Conservation (phyloP, 2,797 vertebrate species). For the Phataginus tricuspis region DNA sequence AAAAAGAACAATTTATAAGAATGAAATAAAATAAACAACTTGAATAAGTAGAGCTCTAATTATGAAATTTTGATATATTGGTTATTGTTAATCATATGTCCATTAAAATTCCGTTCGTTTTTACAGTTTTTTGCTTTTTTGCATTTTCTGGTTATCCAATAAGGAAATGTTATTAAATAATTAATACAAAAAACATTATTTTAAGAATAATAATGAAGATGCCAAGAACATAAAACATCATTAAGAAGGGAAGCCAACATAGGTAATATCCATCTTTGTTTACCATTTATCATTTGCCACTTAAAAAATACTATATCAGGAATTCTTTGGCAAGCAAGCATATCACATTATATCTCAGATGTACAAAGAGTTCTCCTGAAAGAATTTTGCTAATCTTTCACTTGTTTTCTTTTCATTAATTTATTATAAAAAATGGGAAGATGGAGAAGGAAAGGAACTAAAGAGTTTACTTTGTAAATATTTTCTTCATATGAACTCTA, state of each 20-base stretch:
- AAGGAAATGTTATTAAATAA: background rate
- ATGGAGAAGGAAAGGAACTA: background rate
- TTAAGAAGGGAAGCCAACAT: background rate
- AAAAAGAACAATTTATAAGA: background rate
- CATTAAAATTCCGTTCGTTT: constrained; percentile 10
- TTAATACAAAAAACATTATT: constrained; percentile 33
- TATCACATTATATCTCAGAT: background rate
- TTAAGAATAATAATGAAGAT: background rate
- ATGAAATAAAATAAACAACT: background rate
- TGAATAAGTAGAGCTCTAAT: background rate
- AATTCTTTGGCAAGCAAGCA: background rate
- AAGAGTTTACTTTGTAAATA: background rate
- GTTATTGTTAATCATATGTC: background rate
- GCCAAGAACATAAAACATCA: background rate
- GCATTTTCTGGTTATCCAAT: background rate
- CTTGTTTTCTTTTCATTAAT: background rate
- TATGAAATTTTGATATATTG: background rate
- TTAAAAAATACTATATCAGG: background rate
- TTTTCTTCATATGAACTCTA: constrained; percentile 3
- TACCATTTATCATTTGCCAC: background rate
- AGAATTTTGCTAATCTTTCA: background rate
- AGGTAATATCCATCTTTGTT: background rate
- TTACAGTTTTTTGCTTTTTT: background rate
- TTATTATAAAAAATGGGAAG: background rate
- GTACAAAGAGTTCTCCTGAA: background rate